A percentile compares a stretch with the other conserved stretches of the same genome.
phyloP scores from a whole-genome alignment of 2,797 vertebrate genomes.

The Artibeus lituratus region DNA sequence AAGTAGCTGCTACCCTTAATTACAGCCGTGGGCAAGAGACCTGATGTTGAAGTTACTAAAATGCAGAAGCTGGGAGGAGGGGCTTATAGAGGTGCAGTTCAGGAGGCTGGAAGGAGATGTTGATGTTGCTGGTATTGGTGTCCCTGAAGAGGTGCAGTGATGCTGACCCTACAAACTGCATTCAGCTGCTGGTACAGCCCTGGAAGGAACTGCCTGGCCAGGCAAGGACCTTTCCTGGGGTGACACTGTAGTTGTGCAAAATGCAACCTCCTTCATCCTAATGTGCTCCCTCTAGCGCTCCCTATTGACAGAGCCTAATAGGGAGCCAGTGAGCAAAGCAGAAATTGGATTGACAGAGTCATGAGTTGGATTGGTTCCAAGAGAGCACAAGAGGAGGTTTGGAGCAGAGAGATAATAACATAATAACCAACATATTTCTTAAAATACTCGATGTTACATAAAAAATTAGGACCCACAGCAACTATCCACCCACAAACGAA shows the following conservation, averaged over 20 bases:
- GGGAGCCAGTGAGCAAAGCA: not conserved
- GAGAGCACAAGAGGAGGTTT: not conserved
- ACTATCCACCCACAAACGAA: not conserved
- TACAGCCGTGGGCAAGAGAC: not conserved
- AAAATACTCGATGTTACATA: not conserved
- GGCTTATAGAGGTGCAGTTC: not conserved
- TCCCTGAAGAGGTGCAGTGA: not conserved
- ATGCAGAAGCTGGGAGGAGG: not conserved
- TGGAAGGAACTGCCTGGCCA: not conserved
- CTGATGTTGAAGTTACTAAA: not conserved
- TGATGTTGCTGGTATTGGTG: not conserved
- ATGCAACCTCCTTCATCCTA: not conserved
- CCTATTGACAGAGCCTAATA: not conserved
- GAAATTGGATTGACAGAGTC: not conserved
- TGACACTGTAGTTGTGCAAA: not conserved
- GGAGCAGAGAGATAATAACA: not conserved
- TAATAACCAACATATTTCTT: not conserved
- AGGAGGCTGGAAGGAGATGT: too few relatives aligned
- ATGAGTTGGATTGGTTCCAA: not conserved
- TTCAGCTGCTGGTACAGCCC: not conserved
- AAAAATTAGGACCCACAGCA: not conserved
- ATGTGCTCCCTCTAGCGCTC: rapidly evolving
- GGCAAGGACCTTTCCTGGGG: not conserved
- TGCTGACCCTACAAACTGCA: not conserved
- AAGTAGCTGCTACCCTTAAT: not conserved